Evolutionary conservation across 2,888 invertebrate species (phyloP).

Genomic region (Drosophila demipolita): DNA sequence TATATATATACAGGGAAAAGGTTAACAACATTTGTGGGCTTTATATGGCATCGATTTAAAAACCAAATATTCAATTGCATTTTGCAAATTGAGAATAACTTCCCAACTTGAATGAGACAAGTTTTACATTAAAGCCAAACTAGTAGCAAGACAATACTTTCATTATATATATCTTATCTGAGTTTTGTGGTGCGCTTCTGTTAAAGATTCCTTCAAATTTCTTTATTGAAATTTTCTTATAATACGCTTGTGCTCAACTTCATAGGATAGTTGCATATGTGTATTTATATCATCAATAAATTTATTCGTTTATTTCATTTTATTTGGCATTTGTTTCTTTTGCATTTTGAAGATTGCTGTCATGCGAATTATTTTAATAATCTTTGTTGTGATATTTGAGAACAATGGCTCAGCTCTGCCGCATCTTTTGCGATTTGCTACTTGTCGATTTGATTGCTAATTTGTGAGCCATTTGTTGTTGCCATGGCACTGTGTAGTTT

Average conservation of each 20-base stretch:
- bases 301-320: neutral
- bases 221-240: neutral
- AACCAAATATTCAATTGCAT: slow-evolving; percentile 26
- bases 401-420: slow-evolving; percentile 5
- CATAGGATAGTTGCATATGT: neutral
- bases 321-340: neutral
- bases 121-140: neutral
- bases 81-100: no score
- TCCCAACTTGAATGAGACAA: neutral
- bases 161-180: neutral
- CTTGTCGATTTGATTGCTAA: slow-evolving; percentile 58
- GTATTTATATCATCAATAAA: neutral
- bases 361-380: slow-evolving; percentile 78
- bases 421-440: slow-evolving; percentile 11
- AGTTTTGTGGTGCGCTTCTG: neutral
- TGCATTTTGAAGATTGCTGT: slow-evolving; percentile 21
- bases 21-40: slow-evolving; percentile 57
- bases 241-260: neutral
- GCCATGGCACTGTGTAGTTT: slow-evolving; percentile 44
- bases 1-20: slow-evolving; percentile 14
- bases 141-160: neutral
- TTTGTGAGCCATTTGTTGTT: slow-evolving; percentile 27
- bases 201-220: neutral
- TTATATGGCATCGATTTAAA: slow-evolving; percentile 63
- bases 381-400: slow-evolving; percentile 13